Base-by-base conservation (phyloP, 2,113 vertebrate species). In the Cyrtonyx montezumae region DNA sequence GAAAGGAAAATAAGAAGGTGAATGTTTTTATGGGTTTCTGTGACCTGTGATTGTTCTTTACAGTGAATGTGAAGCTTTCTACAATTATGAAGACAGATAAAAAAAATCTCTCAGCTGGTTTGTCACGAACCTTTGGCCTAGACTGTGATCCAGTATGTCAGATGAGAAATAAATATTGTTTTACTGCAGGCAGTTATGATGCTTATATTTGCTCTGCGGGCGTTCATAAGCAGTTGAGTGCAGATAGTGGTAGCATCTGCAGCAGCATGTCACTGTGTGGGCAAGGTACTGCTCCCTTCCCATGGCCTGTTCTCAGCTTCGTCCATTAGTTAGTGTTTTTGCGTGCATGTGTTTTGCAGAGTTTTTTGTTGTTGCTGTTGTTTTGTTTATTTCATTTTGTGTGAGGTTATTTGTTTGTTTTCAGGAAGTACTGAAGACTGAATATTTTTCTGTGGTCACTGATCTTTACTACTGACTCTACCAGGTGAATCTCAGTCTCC, bases 11-110 rank as follows among this genome's bases (percentile, higher is more conserved):
- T 55, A 30, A 30, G 17, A 73, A 8, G 12, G 9, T 48, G 18
- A 73, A 49, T 8, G 12, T 32, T 7, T 82, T 87, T 25, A 63
- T 40, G 36, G 23, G 25, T 28, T 79, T 53, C 5, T 10, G 17
- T 80, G 68, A 53, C 40, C 61, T 53, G 13, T 69, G 43, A n/a
- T 5, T 85, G 48, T 7, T 87, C 2, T 1, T 63, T 69, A n/a
- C 0, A 53, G 6, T 10, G 6, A 63, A 8, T 45, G 5, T 62
- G 45, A n/a, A 0, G 5, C 26, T 42, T 63, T 13, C 6, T 55
- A 53, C 4, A 32, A 1, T 9, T 55, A 11, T 9, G 9, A 71
- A 75, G 51, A 26, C 8, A 7, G 11, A 23, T 75, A 75, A 42
- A 58, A 59, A 58, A 40, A 40, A 16, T n/a, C 20, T 46, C 46